Percentiles rank a stretch among this genome's conserved stretches.
Evolutionary conservation across 1,140 invertebrate genomes (phyloP).

Genomic region (Zaprionus gabonicus): DNA sequence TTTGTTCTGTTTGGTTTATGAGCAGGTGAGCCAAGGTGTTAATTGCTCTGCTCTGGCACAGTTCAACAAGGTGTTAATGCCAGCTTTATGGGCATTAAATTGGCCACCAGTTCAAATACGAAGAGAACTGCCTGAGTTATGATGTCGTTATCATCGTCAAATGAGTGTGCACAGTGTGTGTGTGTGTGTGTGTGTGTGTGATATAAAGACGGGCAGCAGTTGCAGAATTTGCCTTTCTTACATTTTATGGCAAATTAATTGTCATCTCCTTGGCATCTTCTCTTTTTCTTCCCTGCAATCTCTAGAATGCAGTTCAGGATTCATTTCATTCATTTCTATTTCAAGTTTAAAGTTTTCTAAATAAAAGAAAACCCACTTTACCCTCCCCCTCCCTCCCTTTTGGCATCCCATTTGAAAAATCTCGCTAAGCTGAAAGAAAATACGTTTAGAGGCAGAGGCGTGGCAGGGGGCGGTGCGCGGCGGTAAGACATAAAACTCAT

Average conservation of each 20-base stretch:
- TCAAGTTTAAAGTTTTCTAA: slow-evolving; percentile 41
- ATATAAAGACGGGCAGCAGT: slow-evolving; percentile 24
- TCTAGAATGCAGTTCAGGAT: not conserved
- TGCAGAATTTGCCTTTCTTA: slow-evolving; percentile 11
- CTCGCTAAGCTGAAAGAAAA: slow-evolving; percentile 25
- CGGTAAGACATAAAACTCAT: slow-evolving; percentile 63
- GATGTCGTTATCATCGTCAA: slow-evolving; percentile 56
- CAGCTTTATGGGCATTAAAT: slow-evolving; percentile 79
- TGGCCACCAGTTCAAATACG: slow-evolving; percentile 70
- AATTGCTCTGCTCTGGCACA: slow-evolving; percentile 70
- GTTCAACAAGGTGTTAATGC: slow-evolving; percentile 76
- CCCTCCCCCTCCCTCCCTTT: not conserved
- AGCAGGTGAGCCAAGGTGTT: slow-evolving; percentile 68
- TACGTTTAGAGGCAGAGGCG: not conserved
- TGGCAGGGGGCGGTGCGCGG: not conserved
- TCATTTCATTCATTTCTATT: slow-evolving; percentile 1
- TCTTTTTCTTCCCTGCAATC: not conserved
- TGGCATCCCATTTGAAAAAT: slow-evolving; percentile 6
- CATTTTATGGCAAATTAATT: slow-evolving; percentile 68
- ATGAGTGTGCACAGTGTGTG: no score
- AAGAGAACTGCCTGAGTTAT: slow-evolving; percentile 58
- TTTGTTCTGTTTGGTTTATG: slow-evolving; percentile 53
- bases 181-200: slow-evolving; percentile 27
- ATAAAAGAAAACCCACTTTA: not conserved
- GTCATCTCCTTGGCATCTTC: not conserved